Evolutionary conservation across 2,113 vertebrate genomes (phyloP), one percentile per base, ranked within the genome.

Genomic region (Planiliza haematocheilus): DNA sequence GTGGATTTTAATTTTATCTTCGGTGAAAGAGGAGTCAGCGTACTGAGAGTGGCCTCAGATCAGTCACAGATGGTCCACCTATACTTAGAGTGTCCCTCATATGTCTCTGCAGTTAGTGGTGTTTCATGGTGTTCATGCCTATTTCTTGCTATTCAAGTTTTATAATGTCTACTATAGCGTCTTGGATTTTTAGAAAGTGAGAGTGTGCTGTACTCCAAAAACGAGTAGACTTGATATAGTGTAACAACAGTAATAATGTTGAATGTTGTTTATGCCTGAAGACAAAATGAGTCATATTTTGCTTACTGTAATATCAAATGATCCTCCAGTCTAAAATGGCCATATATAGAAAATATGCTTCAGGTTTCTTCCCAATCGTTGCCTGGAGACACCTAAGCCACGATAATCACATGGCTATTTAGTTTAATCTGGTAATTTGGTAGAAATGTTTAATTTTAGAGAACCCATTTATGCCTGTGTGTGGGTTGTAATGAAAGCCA

Each of bases 401-500:
- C 16, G 50, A 73, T 13, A 12, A 13, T 59, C 56, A 53, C 55
- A 64, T 52, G 60, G 39, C 9, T 67, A 12, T 30, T 55, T 49
- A 10, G 6, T 49, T 56, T 41, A 8, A 14, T 65, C 13, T 24
- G 41, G 66, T 34, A 24, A 45, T 72, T 50, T 64, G 20, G 67
- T 37, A 45, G 52, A 55, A 53, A 37, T 42, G 41, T 59, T 46
- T 36, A 45, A 48, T 37, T 69, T 70, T 12, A 65, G 9, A 71
- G 10, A 56, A 42, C 5, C 8, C 0, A 37, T 70, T 59, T 1
- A 16, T 81, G 18, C 68, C 9, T 43, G 11, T 60, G 45, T 72
- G 57, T 64, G 53, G 71, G 78, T 38, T 66, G 43, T 64, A 63
- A 66, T 68, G 65, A 82, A 85, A 81, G 34, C 36, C 37, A 48